phyloP scores from a whole-genome alignment of 2,888 invertebrate genomes.

The Tryphoninae sp. region DNA sequence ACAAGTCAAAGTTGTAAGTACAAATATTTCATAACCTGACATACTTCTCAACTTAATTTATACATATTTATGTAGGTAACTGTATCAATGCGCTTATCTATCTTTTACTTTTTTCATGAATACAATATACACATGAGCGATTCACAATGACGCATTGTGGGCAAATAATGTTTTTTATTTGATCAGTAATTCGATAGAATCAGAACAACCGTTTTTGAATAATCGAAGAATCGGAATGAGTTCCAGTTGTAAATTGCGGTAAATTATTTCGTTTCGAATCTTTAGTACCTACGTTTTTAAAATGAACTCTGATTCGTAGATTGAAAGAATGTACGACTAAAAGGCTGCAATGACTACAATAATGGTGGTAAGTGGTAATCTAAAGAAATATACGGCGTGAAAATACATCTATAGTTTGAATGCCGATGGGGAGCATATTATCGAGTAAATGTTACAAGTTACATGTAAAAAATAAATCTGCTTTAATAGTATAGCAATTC shows the following conservation, averaged over 20 bases:
- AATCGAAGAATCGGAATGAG: slow-evolving; percentile 7
- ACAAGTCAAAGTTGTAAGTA: slow-evolving; percentile 39
- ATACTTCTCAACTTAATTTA: slow-evolving; percentile 45
- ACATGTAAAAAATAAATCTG: slow-evolving; percentile 5
- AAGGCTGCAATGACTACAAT: slow-evolving; percentile 23
- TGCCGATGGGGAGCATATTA: background rate
- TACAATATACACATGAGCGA: slow-evolving; percentile 45
- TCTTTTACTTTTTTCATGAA: slow-evolving; percentile 19
- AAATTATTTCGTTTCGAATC: slow-evolving; percentile 4
- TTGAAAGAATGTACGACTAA: background rate
- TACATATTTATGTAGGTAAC: slow-evolving; percentile 39
- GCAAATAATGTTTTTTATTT: background rate
- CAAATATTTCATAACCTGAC: slow-evolving; percentile 44
- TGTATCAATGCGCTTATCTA: slow-evolving; percentile 20
- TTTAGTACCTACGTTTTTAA: slow-evolving; percentile 38
- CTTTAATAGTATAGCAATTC: background rate
- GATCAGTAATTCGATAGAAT: background rate
- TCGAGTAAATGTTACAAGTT: slow-evolving; percentile 5
- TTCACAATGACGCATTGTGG: slow-evolving; percentile 16
- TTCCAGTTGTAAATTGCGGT: background rate
- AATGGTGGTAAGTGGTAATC: background rate
- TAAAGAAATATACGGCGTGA: background rate
- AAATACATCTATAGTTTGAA: slow-evolving; percentile 46
- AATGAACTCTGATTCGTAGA: slow-evolving; percentile 18
- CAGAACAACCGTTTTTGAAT: background rate